Conservation (phyloP, 2,888 invertebrate species). For the Suillia variegata region DNA sequence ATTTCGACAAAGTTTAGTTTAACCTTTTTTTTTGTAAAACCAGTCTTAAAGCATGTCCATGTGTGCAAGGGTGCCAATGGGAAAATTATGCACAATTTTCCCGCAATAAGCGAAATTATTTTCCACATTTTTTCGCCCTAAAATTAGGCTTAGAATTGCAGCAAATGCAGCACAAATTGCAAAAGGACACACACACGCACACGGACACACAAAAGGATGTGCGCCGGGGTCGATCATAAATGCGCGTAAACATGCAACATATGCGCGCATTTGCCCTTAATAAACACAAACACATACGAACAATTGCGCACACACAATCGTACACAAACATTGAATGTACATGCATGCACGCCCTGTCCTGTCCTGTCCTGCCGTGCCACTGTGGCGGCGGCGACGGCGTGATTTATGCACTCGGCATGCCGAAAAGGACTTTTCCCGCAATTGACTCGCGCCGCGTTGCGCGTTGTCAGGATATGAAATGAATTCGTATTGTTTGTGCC, state of each 20-base stretch:
- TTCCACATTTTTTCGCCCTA: background rate
- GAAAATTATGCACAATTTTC: conserved; percentile 6
- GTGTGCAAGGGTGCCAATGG: background rate
- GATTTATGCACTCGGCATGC: conserved; percentile 15
- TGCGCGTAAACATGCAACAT: conserved; percentile 38
- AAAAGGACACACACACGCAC: too few species aligned
- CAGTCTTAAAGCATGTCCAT: too few species aligned
- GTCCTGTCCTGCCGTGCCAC: too few species aligned
- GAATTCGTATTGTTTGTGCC: conserved; percentile 9
- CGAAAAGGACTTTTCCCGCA: conserved; percentile 12
- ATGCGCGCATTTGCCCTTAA: conserved; percentile 28
- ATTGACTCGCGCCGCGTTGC: conserved; percentile 10
- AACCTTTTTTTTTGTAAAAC: too few species aligned
- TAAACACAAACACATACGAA: background rate
- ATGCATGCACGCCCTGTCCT: background rate
- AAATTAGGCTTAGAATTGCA: background rate
- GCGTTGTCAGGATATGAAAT: conserved; percentile 13
- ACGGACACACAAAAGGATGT: conserved; percentile 1
- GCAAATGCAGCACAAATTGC: background rate
- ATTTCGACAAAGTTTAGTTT: too few species aligned
- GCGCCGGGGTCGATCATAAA: background rate
- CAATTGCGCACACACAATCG: background rate
- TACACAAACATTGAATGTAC: background rate
- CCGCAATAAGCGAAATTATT: background rate
- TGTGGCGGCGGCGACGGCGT: background rate